Percentiles rank a stretch among this genome's conserved stretches.
phyloP scores from a whole-genome alignment of 2,797 vertebrate genomes.

The Anomalospiza imberbis region DNA sequence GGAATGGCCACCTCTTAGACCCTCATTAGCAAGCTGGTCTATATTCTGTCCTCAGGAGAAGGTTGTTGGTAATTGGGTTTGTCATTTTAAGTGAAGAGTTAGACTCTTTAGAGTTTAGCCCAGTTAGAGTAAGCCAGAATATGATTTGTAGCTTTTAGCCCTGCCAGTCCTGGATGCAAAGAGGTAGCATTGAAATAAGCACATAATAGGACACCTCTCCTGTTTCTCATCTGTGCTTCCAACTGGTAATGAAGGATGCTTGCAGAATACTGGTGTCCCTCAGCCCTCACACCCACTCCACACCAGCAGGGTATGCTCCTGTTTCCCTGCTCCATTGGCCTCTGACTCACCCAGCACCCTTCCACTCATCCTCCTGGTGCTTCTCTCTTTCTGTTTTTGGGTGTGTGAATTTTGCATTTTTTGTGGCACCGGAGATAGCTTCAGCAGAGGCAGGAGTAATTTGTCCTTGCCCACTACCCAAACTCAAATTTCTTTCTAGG shows the following conservation, averaged over 20 bases:
- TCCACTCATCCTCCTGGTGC: background rate
- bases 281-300: background rate
- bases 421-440: background rate
- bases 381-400: background rate
- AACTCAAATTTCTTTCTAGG: background rate
- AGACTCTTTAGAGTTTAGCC: background rate
- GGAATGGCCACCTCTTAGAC: background rate
- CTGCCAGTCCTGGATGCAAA: background rate
- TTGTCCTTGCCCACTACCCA: background rate
- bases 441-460: background rate
- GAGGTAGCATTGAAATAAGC: background rate
- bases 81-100: background rate
- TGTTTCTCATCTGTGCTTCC: conserved; percentile 12
- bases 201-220: background rate
- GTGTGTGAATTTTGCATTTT: background rate
- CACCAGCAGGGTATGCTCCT: background rate
- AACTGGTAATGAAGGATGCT: background rate
- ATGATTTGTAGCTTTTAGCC: background rate
- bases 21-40: background rate
- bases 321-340: background rate
- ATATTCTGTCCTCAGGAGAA: background rate
- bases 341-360: background rate
- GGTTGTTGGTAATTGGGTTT: background rate
- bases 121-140: background rate
- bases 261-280: background rate